These are phyloP conservation scores for Syngnathus rostellatus DNA, from an alignment of 2,797 vertebrate genomes.

Conservation along the genomic window DNA sequence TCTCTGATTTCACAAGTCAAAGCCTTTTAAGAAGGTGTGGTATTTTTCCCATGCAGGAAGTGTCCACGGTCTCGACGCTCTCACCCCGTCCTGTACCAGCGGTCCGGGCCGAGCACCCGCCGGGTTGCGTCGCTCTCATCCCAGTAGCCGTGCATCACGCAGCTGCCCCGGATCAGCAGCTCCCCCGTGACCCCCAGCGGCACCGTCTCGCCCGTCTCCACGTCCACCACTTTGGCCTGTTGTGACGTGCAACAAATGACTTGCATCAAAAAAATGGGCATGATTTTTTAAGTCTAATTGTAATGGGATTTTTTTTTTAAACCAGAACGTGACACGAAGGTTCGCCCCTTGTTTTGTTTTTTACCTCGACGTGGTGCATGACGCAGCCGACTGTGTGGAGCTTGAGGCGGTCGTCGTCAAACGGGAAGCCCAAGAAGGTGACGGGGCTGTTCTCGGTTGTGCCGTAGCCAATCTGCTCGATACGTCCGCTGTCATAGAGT, in stretches of 20 bases:
- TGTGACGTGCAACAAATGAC: background rate
- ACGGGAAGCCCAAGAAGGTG: conserved; percentile 75
- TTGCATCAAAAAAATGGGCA: background rate
- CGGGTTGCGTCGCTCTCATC: conserved; percentile 67
- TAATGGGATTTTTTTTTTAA: background rate
- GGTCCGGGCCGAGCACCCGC: conserved; percentile 61
- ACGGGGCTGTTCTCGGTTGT: conserved; percentile 85
- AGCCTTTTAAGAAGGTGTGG: no score
- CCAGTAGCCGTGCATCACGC: conserved; percentile 87
- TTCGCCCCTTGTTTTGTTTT: background rate
- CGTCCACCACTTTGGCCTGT: conserved; percentile 79
- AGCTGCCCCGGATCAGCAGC: conserved; percentile 78
- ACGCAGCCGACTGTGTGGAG: conserved; percentile 72
- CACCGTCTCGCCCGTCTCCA: conserved; percentile 48
- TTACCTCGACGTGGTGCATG: conserved; percentile 81
- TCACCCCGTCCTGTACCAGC: conserved; percentile 89
- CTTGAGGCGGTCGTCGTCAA: conserved; percentile 66
- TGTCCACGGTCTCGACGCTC: conserved; percentile 14
- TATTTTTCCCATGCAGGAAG: no score
- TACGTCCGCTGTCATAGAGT: no score
- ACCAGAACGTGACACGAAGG: background rate
- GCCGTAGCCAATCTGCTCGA: conserved; percentile 74
- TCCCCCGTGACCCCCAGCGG: conserved; percentile 75
- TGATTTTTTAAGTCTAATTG: background rate
- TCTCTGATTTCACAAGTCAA: no score